Base-by-base conservation (phyloP, 1,140 invertebrate genomes). In the Probaryconus sp. region DNA sequence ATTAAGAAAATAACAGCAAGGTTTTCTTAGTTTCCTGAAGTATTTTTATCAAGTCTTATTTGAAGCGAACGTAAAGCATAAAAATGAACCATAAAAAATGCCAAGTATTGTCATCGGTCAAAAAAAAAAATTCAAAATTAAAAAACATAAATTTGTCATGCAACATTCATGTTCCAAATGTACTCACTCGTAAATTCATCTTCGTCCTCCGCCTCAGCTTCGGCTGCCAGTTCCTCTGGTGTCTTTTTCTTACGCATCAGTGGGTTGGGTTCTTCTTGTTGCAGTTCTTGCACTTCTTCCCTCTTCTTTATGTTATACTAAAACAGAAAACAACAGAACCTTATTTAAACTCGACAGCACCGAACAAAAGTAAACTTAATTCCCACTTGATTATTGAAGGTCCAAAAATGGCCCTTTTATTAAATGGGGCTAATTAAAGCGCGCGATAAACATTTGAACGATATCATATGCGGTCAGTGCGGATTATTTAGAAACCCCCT, bases 261-360 rank as follows among this genome's bases (percentile, higher is more conserved):
- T 42, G 92, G 95, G 87, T 97, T 97, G 56, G 93, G 93, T 76
- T 96, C 94, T 85, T 97, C 95, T 76, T 92, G 91, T 38, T 76
- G 92, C 58, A 92, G 90, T 81, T 95, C 94, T 72, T 94, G 92
- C 65, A 95, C 90, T 84, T 97, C 96, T 86, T 97, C 97, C 81
- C 95, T 96, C 89, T 98, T 99, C 88, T 97, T 97, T 88, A 99
- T 97, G 88, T 98, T 98, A 90, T 99, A 99, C 97, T 98, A 91
- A 38, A 93, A 82, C 4, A 1, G 48, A 72, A 42, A 61, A n/a
- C 4, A 13, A 30, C 17, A 31, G n/a, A 20, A 10, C 11, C 14
- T 7, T 1, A 17, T 18, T 18, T 38, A 38, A 38, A 17, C 2
- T 38, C 18, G n/a, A n/a, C n/a, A n/a, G n/a, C n/a, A n/a, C n/a